Percentiles rank a stretch among this genome's conserved stretches.
phyloP scores from a whole-genome alignment of 2,888 invertebrate genomes.

The Suillia variegata region DNA sequence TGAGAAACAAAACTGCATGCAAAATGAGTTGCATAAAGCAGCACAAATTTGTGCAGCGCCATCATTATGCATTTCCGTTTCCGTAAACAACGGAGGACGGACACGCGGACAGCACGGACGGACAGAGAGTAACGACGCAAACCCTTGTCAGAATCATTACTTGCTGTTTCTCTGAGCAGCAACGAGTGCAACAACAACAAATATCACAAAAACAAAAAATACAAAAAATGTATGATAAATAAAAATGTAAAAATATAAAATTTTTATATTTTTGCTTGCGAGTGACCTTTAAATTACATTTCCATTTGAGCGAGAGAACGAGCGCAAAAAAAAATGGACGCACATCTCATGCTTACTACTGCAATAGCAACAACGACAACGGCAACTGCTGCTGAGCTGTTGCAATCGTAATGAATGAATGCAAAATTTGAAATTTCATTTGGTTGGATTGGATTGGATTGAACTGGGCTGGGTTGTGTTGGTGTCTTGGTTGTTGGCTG shows the following conservation, averaged over 20 bases:
- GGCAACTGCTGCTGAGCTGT: too few species aligned
- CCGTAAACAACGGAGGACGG: not conserved
- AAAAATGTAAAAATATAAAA: too few species aligned
- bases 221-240: too few species aligned
- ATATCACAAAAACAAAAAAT: not conserved
- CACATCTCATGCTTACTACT: too few species aligned
- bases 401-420: not conserved
- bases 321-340: too few species aligned
- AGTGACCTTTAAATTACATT: not conserved
- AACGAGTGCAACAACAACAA: not conserved
- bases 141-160: not conserved
- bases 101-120: too few species aligned
- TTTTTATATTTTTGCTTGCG: not conserved
- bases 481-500: too few species aligned
- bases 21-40: not conserved
- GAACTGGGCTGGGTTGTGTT: too few species aligned
- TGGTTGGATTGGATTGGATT: too few species aligned
- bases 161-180: not conserved
- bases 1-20: not conserved
- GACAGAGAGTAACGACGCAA: too few species aligned
- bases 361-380: too few species aligned
- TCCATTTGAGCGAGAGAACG: not conserved
- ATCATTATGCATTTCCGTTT: slow-evolving; percentile 6
- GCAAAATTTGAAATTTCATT: not conserved
- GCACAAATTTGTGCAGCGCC: not conserved